phyloP scores from a whole-genome alignment of 1,140 invertebrate species.

The Pinna nobilis region DNA sequence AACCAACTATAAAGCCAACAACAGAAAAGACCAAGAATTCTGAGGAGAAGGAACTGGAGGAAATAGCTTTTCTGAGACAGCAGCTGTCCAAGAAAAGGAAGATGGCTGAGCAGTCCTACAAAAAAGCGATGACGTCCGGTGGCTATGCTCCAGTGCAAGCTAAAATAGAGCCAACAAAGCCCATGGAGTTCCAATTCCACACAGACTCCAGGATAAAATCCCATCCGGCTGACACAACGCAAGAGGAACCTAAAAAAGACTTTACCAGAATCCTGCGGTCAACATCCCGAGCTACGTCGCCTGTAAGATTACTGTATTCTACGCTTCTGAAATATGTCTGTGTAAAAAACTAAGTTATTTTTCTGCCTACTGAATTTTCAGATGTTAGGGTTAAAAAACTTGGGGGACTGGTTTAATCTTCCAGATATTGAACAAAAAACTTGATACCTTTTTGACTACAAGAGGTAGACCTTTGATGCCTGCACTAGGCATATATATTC shows the following conservation, averaged over 20 bases:
- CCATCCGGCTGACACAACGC: slow-evolving; percentile 37
- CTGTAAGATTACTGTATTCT: no score
- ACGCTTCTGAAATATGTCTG: no score
- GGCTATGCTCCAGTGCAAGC: slow-evolving; percentile 44
- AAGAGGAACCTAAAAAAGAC: slow-evolving; percentile 48
- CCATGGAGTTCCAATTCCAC: slow-evolving; percentile 63
- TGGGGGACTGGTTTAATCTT: no score
- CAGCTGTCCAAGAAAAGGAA: slow-evolving; percentile 60
- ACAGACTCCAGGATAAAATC: slow-evolving; percentile 65
- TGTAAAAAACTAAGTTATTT: no score
- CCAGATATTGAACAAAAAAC: no score
- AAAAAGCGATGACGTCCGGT: slow-evolving; percentile 48
- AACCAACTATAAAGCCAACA: slow-evolving; percentile 37
- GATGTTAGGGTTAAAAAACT: no score
- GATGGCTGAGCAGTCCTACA: slow-evolving; percentile 57
- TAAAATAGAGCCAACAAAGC: slow-evolving; percentile 52
- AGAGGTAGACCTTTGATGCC: no score
- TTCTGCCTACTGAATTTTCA: no score
- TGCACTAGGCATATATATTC: no score
- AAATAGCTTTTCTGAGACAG: slow-evolving; percentile 58
- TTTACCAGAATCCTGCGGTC: slow-evolving; percentile 56
- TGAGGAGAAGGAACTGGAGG: slow-evolving; percentile 66
- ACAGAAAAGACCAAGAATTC: slow-evolving; percentile 49
- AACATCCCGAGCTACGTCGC: background rate
- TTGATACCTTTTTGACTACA: no score